Base-by-base conservation (phyloP, 2,888 invertebrate genomes). In the Eurois occulta region DNA sequence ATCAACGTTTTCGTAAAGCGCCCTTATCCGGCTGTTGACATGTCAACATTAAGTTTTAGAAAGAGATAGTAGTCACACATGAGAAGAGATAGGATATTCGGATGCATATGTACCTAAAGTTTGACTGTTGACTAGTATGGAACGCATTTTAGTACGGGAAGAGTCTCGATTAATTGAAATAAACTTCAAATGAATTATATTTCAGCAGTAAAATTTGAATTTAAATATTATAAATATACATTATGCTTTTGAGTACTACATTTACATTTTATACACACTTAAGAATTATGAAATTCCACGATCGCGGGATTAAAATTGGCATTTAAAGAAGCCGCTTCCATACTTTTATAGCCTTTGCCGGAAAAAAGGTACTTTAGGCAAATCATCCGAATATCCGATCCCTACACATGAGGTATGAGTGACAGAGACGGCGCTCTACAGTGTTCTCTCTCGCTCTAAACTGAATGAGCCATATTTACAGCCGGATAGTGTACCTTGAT, bases 1-100 rank as follows among this genome's bases (percentile, higher is more conserved):
- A 58, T 58, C 6, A 41, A 75, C 7, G 32, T 58, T 75, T 75
- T 75, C 75, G 41, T 32, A 55, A 32, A 18, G n/a, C 5, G 18
- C 2, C n/a, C 74, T 32, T 74, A 21, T 18, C n/a, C 32, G 24
- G 60, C 4, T 13, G 4, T 71, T 52, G 32, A 43, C 16, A 66
- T 21, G 16, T 41, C n/a, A 55, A 16, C 52, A 66, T 66, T 41
- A 6, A 75, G 82, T 16, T 48, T 82, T 35, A 66, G 32, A 74
- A 32, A 73, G n/a, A 72, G 46, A 35, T 60, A 32, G 32, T 3
- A 3, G 28, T 32, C 32, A 8, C 32, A 8, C 58, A 58, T 16
- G 1, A 6, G 41, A 11, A 52, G 52, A 52, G 11, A 18, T 46
- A 6, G 46, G 46, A 18, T 18, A 46, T 52, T 52, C 52, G 11